A percentile compares a stretch with the other conserved stretches of the same genome.
These are phyloP conservation scores for Cephalopachus bancanus DNA, from an alignment of 2,797 vertebrate genomes.

Conservation along the genomic window DNA sequence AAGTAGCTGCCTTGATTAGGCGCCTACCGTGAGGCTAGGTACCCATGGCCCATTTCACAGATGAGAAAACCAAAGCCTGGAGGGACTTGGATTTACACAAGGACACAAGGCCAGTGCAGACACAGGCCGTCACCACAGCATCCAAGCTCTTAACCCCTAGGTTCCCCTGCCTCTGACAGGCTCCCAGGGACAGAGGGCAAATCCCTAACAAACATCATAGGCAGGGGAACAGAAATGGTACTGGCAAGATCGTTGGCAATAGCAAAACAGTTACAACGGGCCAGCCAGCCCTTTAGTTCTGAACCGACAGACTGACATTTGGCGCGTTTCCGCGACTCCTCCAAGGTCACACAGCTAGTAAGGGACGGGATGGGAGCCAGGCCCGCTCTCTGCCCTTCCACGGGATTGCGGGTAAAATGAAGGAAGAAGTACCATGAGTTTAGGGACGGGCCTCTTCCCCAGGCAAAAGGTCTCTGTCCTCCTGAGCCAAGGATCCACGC, in stretches of 20 bases:
- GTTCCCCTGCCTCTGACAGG: background rate
- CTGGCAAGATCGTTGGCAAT: rapidly evolving
- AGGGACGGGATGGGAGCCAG: background rate
- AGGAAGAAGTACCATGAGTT: background rate
- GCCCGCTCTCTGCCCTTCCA: background rate
- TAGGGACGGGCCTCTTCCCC: background rate
- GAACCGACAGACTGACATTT: background rate
- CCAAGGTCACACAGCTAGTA: background rate
- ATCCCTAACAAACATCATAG: background rate
- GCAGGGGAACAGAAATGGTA: too few species aligned
- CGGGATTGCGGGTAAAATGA: background rate
- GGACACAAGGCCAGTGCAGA: background rate
- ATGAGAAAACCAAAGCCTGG: background rate
- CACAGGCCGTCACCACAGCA: rapidly evolving
- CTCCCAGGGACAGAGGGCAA: background rate
- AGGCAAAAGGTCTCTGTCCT: background rate
- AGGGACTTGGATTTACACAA: background rate
- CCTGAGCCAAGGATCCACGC: background rate
- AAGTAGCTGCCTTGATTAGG: too few species aligned
- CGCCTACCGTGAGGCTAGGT: rapidly evolving
- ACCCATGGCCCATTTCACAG: background rate
- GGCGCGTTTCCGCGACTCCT: background rate
- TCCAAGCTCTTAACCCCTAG: background rate
- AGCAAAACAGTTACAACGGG: background rate
- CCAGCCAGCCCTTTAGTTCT: too few species aligned